phyloP scores from a whole-genome alignment of 2,888 invertebrate genomes.

The Eudasyphora cyanicolor region DNA sequence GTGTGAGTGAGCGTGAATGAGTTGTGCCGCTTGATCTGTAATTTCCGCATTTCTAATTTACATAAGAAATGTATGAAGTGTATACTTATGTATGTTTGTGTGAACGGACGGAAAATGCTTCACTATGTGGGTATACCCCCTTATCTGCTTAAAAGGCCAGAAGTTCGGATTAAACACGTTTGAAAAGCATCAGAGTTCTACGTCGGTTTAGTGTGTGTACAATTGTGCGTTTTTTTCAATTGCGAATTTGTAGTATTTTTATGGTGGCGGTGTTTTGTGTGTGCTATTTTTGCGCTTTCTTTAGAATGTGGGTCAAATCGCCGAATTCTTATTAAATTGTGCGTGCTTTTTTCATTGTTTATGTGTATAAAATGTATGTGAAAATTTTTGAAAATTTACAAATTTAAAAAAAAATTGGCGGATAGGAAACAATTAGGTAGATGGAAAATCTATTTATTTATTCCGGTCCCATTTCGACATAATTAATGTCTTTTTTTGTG shows the following conservation, averaged over 20 bases:
- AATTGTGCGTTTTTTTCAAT: not conserved
- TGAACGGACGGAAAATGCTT: too few relatives aligned
- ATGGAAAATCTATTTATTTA: not conserved
- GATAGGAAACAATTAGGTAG: not conserved
- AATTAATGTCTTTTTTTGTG: not conserved
- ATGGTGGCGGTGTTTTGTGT: not conserved
- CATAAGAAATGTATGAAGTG: not conserved
- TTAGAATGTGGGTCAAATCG: not conserved
- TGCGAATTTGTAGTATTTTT: not conserved
- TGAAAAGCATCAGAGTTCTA: not conserved
- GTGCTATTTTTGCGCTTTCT: not conserved
- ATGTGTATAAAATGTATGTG: too few relatives aligned
- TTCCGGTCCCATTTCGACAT: not conserved
- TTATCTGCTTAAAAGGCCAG: not conserved
- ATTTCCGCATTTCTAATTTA: slow-evolving; percentile 39
- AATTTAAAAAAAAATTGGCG: too few relatives aligned
- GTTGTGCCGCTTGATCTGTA: not conserved
- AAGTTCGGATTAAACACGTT: not conserved
- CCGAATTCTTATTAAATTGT: not conserved
- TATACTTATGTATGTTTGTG: not conserved
- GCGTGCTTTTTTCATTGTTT: not conserved
- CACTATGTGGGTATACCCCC: not conserved
- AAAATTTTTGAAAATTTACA: too few relatives aligned
- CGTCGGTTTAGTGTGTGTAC: not conserved
- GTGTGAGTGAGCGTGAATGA: not conserved